A percentile compares a stretch with the other conserved stretches of the same genome.
Conservation (phyloP, 2,888 invertebrate genomes). For the Anodontia alba region DNA sequence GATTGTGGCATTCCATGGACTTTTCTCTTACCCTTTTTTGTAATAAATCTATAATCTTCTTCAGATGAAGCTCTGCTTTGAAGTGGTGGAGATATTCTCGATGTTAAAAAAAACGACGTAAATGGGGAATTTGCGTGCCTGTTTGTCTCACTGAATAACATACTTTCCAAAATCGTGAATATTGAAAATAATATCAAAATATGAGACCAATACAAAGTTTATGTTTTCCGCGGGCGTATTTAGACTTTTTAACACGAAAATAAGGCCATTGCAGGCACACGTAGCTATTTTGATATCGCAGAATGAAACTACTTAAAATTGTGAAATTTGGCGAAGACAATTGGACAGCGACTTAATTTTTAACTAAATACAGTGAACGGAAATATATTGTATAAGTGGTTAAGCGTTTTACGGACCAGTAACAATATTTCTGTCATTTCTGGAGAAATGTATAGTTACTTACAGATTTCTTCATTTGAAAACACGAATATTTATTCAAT, state of each 20-base stretch:
- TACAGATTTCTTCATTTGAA: too few relatives aligned
- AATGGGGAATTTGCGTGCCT: background rate
- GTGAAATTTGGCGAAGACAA: too few relatives aligned
- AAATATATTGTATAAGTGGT: background rate
- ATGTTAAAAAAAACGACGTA: background rate
- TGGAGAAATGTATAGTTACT: too few relatives aligned
- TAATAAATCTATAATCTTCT: too few relatives aligned
- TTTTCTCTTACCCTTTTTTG: too few relatives aligned
- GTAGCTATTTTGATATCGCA: background rate
- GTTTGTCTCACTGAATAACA: background rate
- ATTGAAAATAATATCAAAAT: conserved; percentile 13
- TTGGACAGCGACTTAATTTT: too few relatives aligned
- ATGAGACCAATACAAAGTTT: conserved; percentile 10
- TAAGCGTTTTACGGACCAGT: too few relatives aligned
- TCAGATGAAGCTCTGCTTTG: background rate
- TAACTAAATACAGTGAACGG: background rate
- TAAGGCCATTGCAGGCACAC: background rate
- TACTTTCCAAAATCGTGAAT: conserved; percentile 1
- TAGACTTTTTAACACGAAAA: background rate
- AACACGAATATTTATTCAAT: too few relatives aligned
- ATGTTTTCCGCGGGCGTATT: conserved; percentile 3
- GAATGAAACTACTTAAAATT: background rate
- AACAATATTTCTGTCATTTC: too few relatives aligned
- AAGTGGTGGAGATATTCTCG: background rate
- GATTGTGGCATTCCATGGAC: too few relatives aligned